Percentiles rank a stretch among this genome's conserved stretches.
phyloP scores from a whole-genome alignment of 2,797 vertebrate species.

The Dermochelys coriacea region DNA sequence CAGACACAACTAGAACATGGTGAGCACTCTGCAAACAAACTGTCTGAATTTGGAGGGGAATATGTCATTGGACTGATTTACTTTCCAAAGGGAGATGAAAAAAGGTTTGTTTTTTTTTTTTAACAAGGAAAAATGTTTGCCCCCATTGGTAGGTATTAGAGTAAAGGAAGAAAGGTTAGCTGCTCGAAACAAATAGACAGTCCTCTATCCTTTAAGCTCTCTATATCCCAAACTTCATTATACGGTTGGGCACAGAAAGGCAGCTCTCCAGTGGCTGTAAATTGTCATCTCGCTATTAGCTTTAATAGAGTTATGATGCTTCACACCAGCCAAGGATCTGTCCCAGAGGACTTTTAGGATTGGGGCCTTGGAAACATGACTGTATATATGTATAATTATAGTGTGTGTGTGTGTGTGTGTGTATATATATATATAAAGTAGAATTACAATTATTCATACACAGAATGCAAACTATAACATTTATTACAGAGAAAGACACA shows the following conservation, averaged over 20 bases:
- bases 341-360: background rate
- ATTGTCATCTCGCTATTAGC: background rate
- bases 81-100: background rate
- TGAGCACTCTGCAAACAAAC: background rate
- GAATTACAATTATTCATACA: no score
- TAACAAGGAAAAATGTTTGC: background rate
- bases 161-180: background rate
- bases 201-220: background rate
- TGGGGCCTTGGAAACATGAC: background rate
- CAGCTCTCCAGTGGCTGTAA: background rate
- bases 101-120: background rate
- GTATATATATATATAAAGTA: background rate
- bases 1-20: background rate
- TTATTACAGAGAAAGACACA: background rate
- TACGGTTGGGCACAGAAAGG: background rate
- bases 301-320: background rate
- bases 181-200: background rate
- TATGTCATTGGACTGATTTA: fast-evolving
- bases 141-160: background rate
- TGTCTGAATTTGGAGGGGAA: background rate
- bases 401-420: background rate
- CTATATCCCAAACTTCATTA: background rate
- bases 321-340: background rate
- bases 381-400: background rate
- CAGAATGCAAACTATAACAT: background rate